These are phyloP conservation scores for Eustalomyia histrio DNA, from an alignment of 2,888 invertebrate species.

Conservation along the genomic window DNA sequence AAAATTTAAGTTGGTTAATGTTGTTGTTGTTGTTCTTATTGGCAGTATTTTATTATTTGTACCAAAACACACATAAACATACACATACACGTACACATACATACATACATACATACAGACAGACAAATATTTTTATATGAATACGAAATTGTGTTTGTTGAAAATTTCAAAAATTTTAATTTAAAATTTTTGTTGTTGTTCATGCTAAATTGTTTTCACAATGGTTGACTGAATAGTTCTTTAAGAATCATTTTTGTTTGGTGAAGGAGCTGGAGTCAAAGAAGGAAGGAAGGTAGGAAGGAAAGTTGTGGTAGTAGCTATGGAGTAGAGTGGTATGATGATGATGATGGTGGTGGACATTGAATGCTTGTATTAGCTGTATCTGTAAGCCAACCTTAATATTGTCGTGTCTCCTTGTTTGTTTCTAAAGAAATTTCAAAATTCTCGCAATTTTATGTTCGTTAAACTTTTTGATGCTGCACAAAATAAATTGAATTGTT, in stretches of 20 bases:
- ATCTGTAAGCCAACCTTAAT: slow-evolving; percentile 55
- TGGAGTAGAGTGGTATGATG: slow-evolving; percentile 44
- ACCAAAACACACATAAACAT: neutral
- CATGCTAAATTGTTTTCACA: slow-evolving; percentile 74
- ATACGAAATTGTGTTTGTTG: slow-evolving; percentile 60
- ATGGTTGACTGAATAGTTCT: slow-evolving; percentile 56
- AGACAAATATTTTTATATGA: slow-evolving; percentile 9
- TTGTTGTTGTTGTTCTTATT: too few species aligned
- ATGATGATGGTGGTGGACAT: slow-evolving; percentile 49
- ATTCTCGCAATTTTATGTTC: slow-evolving; percentile 80
- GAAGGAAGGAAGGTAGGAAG: too few species aligned
- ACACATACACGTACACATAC: too few species aligned
- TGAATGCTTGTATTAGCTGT: slow-evolving; percentile 28
- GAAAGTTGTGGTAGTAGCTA: slow-evolving; percentile 20
- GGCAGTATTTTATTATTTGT: too few species aligned
- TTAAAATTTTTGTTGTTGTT: slow-evolving; percentile 77
- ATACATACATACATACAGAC: neutral
- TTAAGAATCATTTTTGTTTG: slow-evolving; percentile 20
- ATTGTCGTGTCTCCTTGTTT: slow-evolving; percentile 79
- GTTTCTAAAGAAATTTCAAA: slow-evolving; percentile 79
- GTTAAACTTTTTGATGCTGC: slow-evolving; percentile 71
- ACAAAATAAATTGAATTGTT: slow-evolving; percentile 78
- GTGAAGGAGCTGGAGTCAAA: slow-evolving; percentile 8
- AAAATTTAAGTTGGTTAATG: slow-evolving; percentile 13
- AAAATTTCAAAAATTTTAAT: slow-evolving; percentile 80